Conservation (phyloP, 2,797 vertebrate genomes). For the Yasuhikotakia modesta region DNA sequence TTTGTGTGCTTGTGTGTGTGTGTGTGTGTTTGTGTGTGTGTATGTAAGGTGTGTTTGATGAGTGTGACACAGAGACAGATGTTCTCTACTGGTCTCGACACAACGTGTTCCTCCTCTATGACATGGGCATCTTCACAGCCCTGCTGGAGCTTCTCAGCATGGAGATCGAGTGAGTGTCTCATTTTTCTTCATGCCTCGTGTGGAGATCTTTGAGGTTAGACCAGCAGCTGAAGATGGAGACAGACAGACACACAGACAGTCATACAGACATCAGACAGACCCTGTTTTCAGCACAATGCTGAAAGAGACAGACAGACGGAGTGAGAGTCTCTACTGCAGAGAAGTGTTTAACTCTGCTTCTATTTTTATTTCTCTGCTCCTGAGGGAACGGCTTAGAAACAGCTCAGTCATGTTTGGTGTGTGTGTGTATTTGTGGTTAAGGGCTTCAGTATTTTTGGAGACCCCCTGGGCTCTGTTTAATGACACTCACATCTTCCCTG, state of each 20-base stretch:
- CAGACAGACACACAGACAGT: neutral
- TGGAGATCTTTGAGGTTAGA: neutral
- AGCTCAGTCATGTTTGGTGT: constrained; percentile 47
- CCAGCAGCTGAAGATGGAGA: neutral
- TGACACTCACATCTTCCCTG: neutral
- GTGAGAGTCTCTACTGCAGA: neutral
- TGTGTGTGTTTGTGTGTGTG: constrained; percentile 20
- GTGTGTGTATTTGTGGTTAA: constrained; percentile 35
- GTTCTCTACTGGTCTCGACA: constrained; percentile 91
- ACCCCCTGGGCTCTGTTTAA: constrained; percentile 11
- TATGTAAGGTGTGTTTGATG: constrained; percentile 87
- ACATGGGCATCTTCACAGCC: constrained; percentile 92
- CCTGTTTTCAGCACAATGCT: too few species aligned
- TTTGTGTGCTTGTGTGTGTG: too few species aligned
- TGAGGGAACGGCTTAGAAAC: constrained; percentile 46
- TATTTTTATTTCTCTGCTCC: constrained; percentile 42
- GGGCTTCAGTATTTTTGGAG: constrained; percentile 28
- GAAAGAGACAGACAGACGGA: constrained; percentile 13
- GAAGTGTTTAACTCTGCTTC: constrained; percentile 29
- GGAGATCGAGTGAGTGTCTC: constrained; percentile 91
- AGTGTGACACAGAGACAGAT: constrained; percentile 87
- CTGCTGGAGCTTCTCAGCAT: constrained; percentile 96
- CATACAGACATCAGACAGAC: too few species aligned
- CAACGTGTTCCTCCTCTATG: constrained; percentile 93
- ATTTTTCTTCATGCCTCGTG: neutral